Conservation (phyloP, 2,113 vertebrate genomes). For the Cochlearius cochlearius region DNA sequence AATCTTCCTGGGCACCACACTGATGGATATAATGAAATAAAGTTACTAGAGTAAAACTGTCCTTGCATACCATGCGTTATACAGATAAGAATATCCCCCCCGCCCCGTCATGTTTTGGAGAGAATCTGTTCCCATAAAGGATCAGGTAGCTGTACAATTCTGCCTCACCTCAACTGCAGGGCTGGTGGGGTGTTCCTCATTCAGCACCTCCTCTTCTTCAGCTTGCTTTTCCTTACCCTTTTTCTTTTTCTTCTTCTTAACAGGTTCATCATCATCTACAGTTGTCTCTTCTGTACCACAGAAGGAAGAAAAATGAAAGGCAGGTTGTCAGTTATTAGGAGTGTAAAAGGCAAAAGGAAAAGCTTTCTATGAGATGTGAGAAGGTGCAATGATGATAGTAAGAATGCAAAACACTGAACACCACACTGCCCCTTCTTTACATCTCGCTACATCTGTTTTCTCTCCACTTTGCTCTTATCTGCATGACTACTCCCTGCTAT, state of each 20-base stretch:
- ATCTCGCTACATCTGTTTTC: not conserved
- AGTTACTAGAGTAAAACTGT: not conserved
- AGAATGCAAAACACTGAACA: not conserved
- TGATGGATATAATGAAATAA: not conserved
- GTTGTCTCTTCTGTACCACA: slow-evolving; percentile 35
- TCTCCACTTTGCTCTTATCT: not conserved
- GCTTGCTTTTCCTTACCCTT: slow-evolving; percentile 80
- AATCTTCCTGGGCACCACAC: not conserved
- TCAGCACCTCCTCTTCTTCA: slow-evolving; percentile 62
- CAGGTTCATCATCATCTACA: slow-evolving; percentile 63
- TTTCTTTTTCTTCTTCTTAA: slow-evolving; percentile 92
- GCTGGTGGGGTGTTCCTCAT: slow-evolving; percentile 63
- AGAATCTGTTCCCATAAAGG: not conserved
- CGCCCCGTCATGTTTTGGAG: not conserved
- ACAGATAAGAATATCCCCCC: not conserved
- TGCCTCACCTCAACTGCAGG: slow-evolving; percentile 55
- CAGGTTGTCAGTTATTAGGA: not conserved
- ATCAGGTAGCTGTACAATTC: not conserved
- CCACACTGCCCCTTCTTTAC: not conserved
- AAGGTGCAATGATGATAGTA: not conserved
- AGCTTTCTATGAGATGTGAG: not conserved
- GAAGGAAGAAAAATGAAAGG: not conserved
- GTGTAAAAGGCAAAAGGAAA: not conserved
- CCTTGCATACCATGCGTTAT: not conserved
- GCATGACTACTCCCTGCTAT: not conserved